Evolutionary conservation across 2,797 vertebrate genomes (phyloP), one percentile per base, ranked within the genome.

Genomic region (Silurus lanzhouensis): DNA sequence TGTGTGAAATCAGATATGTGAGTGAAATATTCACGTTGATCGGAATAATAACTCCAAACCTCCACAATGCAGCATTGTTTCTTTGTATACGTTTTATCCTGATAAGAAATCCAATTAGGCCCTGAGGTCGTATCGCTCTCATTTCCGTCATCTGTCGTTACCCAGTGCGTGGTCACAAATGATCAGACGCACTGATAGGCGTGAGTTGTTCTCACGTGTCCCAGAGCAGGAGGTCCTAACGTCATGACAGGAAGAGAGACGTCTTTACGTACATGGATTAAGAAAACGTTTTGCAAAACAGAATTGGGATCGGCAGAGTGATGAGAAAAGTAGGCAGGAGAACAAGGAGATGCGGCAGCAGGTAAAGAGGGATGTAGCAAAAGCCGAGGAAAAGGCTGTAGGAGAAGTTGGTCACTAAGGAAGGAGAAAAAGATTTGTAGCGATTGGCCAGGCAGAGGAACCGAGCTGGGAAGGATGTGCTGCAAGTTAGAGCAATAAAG

Each of bases 101-200:
- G 93, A 95, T 95, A 94, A 93, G 89, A 91, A 94, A 94, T 94
- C 93, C 89, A 94, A 94, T 95, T 94, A 94, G 90, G 87, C 88
- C 63, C 5, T 10, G 61, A 90, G 80, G 88, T 89, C 78, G 68
- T 57, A 19, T 44, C 87, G 63, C 88, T 91, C 88, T 91, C 90
- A 88, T 90, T 91, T 90, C 88, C 89, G 84, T 87, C 91, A 90
- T 87, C 89, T 89, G 87, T 89, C 91, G 89, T 94, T 90, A 92
- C 90, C 91, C 89, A 74, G 12, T 88, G 89, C 88, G 91, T 88
- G 91, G 91, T 90, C 89, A 89, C 87, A 92, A 93, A 93, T 90
- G 93, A 94, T 92, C 87, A 84, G 86, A 90, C 85, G 87, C 90
- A 91, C 88, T 92, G 84, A 89, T 77, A 83, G 68, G 88, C 90